Percentiles rank a stretch among this genome's conserved stretches.
phyloP scores from a whole-genome alignment of 1,140 invertebrate species.

The Zaprionus nigranus region DNA sequence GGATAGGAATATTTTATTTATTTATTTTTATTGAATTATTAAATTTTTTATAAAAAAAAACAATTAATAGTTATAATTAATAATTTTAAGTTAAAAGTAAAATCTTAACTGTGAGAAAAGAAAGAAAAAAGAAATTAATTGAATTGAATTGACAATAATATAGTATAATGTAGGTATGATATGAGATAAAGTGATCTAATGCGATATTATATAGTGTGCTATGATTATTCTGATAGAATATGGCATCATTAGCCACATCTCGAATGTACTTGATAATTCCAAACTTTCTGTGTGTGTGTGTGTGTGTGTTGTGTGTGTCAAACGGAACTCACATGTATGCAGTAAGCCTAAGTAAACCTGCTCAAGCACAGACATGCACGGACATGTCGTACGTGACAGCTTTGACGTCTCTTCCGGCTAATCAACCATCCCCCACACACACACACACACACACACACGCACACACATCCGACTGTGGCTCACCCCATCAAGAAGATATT shows the following conservation, averaged over 20 bases:
- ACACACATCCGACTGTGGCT: neutral
- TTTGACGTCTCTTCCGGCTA: neutral
- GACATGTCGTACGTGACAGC: conserved; percentile 2
- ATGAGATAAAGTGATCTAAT: neutral
- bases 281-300: neutral
- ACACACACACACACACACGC: neutral
- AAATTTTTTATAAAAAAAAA: too few species aligned
- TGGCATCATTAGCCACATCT: neutral
- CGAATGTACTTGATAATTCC: neutral
- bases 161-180: too few species aligned
- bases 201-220: too few species aligned
- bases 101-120: too few species aligned
- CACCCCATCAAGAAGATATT: neutral
- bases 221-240: neutral
- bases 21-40: too few species aligned
- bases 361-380: conserved; percentile 5
- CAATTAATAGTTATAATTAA: too few species aligned
- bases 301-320: neutral
- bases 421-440: neutral
- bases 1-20: too few species aligned
- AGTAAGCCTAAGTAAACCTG: neutral
- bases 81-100: too few species aligned
- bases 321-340: neutral
- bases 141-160: too few species aligned
- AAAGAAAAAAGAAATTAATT: too few species aligned